These are phyloP conservation scores for Tokudaia tokunoshimensis DNA, from an alignment of 2,797 vertebrate genomes.

Conservation along the genomic window DNA sequence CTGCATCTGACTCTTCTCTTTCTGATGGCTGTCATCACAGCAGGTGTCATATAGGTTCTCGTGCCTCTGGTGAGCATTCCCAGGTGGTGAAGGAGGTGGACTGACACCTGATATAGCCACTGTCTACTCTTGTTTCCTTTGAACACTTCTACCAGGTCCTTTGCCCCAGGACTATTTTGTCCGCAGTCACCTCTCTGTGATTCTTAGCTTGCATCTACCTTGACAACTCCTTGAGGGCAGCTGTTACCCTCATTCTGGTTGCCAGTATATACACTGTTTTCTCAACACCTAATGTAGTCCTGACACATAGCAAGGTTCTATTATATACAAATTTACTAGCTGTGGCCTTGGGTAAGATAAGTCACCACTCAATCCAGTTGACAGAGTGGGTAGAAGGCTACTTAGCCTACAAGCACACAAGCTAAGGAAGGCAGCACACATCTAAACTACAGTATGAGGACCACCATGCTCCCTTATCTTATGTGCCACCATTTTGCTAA, in stretches of 20 bases:
- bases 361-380: not conserved
- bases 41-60: not conserved
- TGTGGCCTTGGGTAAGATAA: not conserved
- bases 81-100: not conserved
- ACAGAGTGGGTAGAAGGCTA: not conserved
- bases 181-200: not conserved
- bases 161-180: too few species aligned
- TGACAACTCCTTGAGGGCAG: not conserved
- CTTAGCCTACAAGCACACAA: not conserved
- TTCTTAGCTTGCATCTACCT: not conserved
- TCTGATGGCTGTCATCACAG: not conserved
- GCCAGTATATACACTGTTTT: rapidly evolving
- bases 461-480: rapidly evolving
- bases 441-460: not conserved
- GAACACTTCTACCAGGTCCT: not conserved
- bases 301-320: not conserved
- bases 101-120: not conserved
- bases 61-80: not conserved
- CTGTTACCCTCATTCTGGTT: not conserved
- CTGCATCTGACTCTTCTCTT: not conserved
- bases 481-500: not conserved
- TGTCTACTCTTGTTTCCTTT: not conserved
- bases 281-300: too few species aligned
- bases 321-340: not conserved
- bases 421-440: not conserved